Percentiles rank a stretch among this genome's conserved stretches.
These are phyloP conservation scores for Dicyrtomina minuta DNA, from an alignment of 2,888 invertebrate genomes.

Conservation along the genomic window DNA sequence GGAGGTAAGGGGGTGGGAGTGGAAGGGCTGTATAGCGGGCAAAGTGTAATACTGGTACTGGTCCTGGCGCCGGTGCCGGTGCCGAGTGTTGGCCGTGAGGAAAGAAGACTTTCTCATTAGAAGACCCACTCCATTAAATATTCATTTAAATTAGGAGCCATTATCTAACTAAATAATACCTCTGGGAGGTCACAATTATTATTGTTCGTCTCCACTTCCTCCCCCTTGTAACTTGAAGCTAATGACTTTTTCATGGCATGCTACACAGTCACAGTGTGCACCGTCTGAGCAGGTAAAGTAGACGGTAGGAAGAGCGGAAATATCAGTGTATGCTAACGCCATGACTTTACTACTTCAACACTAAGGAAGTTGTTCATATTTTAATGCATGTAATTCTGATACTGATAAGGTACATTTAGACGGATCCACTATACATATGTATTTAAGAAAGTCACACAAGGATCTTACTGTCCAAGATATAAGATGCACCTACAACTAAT, in stretches of 20 bases:
- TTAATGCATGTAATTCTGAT: too few species aligned
- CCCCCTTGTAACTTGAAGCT: not conserved
- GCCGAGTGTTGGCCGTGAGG: too few species aligned
- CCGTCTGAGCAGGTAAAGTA: not conserved
- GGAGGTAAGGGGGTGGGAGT: not conserved
- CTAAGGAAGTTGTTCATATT: too few species aligned
- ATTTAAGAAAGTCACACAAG: too few species aligned
- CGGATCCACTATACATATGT: too few species aligned
- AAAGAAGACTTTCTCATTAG: conserved; percentile 30
- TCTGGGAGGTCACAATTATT: conserved; percentile 8
- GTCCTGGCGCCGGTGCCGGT: not conserved
- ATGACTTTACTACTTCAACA: too few species aligned
- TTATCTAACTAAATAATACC: conserved; percentile 27
- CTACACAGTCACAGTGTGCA: not conserved
- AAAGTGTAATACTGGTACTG: too few species aligned
- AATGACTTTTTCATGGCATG: not conserved
- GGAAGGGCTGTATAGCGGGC: too few species aligned
- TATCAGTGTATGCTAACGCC: too few species aligned
- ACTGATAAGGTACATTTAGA: too few species aligned
- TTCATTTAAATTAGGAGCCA: conserved; percentile 34
- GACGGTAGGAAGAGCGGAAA: not conserved
- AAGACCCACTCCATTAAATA: conserved; percentile 32
- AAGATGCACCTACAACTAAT: too few species aligned
- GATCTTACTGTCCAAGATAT: too few species aligned
- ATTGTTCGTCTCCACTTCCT: conserved; percentile 7